Conservation (phyloP, 92 coral and sea anemone genomes). For the Galaxea fascicularis region DNA sequence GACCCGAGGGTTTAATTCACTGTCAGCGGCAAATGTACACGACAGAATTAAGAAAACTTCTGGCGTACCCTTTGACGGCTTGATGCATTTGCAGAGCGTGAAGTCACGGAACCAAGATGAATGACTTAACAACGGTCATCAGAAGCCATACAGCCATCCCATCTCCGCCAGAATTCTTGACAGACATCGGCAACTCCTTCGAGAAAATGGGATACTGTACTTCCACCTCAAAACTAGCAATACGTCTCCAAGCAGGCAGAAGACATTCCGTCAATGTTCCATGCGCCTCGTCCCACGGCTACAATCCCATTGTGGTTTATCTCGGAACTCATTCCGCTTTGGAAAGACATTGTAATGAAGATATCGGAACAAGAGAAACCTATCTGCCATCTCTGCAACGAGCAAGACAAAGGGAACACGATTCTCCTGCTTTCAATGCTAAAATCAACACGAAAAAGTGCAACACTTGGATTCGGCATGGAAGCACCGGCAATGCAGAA, state of each 20-base stretch:
- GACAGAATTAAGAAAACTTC: too few species aligned
- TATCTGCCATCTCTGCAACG: neutral
- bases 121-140: too few species aligned
- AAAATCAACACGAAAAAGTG: neutral
- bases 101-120: too few species aligned
- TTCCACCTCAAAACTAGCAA: constrained; percentile 7
- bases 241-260: neutral
- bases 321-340: neutral
- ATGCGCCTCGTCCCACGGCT: neutral
- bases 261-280: constrained; percentile 16
- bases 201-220: neutral
- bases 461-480: neutral
- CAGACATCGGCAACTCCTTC: neutral
- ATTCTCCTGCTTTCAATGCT: neutral
- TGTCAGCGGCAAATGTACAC: too few species aligned
- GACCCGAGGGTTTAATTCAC: neutral
- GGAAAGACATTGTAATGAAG: neutral
- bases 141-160: neutral
- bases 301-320: neutral
- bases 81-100: neutral
- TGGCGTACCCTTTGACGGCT: neutral
- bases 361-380: neutral
- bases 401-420: neutral
- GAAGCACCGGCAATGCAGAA: neutral
- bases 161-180: neutral